phyloP scores from a whole-genome alignment of 2,888 invertebrate species.

The Sesamia inferens region DNA sequence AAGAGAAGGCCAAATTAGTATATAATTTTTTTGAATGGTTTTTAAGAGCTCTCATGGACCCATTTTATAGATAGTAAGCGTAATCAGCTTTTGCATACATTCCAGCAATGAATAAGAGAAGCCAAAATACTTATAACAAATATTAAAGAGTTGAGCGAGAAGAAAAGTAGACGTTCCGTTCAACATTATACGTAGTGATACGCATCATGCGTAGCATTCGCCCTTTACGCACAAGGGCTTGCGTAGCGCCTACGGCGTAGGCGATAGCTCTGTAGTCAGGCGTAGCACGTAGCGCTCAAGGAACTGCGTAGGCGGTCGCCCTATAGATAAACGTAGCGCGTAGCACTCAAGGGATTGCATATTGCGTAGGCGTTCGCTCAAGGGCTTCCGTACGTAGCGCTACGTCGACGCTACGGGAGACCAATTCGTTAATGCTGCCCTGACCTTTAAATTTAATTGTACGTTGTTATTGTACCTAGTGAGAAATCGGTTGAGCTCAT shows the following conservation, averaged over 20 bases:
- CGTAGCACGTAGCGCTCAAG: slow-evolving; percentile 6
- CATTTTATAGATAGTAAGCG: no score
- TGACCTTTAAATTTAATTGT: no score
- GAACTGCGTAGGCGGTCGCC: slow-evolving; percentile 8
- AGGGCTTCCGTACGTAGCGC: slow-evolving; percentile 3
- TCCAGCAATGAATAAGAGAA: no score
- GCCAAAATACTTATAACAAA: no score
- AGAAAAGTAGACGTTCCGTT: background rate
- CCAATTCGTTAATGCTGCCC: no score
- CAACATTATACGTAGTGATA: background rate
- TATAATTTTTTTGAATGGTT: no score
- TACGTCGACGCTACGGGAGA: no score
- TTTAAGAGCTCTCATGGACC: no score
- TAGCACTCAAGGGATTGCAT: slow-evolving; percentile 3
- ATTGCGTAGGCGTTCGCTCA: background rate
- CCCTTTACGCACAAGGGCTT: background rate
- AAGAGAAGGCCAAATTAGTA: no score
- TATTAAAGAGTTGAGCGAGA: background rate
- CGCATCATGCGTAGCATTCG: background rate
- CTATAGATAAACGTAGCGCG: background rate
- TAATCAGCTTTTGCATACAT: no score
- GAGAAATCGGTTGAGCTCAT: no score
- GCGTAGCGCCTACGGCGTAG: slow-evolving; percentile 6
- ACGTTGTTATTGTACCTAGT: no score
- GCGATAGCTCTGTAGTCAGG: background rate